These are phyloP conservation scores for Pseudotriccus pelzelni DNA, from an alignment of 2,797 vertebrate species.

Conservation along the genomic window DNA sequence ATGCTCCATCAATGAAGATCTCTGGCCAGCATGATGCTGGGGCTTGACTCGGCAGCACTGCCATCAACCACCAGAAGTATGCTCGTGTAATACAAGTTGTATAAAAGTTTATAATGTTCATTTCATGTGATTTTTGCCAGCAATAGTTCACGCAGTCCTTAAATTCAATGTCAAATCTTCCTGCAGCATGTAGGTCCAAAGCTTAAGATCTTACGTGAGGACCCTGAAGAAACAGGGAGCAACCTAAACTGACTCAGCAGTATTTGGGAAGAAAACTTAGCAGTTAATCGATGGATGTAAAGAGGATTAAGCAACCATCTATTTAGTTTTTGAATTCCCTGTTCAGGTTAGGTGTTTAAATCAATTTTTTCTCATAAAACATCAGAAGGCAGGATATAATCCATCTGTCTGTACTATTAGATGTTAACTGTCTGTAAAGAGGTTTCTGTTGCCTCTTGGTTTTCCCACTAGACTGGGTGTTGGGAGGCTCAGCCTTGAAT, in stretches of 20 bases:
- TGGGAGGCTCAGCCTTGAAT: neutral
- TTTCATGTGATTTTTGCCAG: neutral
- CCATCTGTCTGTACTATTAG: neutral
- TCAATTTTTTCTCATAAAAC: neutral
- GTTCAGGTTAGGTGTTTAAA: neutral
- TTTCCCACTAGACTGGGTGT: neutral
- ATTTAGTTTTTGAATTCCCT: neutral
- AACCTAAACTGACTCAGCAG: neutral
- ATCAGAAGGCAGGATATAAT: neutral
- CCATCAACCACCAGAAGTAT: neutral
- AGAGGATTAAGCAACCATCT: neutral
- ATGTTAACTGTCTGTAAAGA: neutral
- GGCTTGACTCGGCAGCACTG: neutral
- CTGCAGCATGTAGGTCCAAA: neutral
- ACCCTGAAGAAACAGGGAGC: neutral
- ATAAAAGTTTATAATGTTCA: neutral
- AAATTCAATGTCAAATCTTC: neutral
- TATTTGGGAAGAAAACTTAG: neutral
- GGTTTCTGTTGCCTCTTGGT: neutral
- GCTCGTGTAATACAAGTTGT: neutral
- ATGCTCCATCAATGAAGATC: neutral
- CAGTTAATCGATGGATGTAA: neutral
- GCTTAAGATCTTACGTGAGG: neutral
- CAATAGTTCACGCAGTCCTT: neutral
- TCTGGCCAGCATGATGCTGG: neutral